Percentiles rank a stretch among this genome's conserved stretches.
Conservation (phyloP, 2,888 invertebrate genomes). For the Copidosoma aretas region DNA sequence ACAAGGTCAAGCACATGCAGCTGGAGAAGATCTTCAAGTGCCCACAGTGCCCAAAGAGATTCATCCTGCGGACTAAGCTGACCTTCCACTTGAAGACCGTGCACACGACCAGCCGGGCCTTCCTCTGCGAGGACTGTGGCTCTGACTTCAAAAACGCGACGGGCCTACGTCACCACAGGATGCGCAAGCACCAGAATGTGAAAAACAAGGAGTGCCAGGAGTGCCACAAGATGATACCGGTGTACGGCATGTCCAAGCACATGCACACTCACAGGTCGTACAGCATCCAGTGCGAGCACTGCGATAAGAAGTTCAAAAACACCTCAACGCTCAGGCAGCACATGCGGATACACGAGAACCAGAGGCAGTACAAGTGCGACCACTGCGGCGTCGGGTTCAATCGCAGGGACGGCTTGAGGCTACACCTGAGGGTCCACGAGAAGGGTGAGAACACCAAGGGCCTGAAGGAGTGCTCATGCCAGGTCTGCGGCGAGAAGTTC, state of each 20-base stretch:
- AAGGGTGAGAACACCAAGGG: slow-evolving; percentile 56
- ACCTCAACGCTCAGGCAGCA: slow-evolving; percentile 60
- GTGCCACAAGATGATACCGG: slow-evolving; percentile 58
- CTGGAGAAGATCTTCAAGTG: slow-evolving; percentile 60
- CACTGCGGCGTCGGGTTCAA: slow-evolving; percentile 61
- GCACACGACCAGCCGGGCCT: slow-evolving; percentile 57
- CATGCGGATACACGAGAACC: slow-evolving; percentile 60
- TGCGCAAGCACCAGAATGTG: slow-evolving; percentile 58
- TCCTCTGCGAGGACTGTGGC: slow-evolving; percentile 59
- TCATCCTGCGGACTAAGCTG: slow-evolving; percentile 59
- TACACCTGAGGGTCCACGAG: slow-evolving; percentile 59
- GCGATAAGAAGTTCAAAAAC: slow-evolving; percentile 61
- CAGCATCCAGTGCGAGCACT: slow-evolving; percentile 59
- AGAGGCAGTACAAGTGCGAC: slow-evolving; percentile 58
- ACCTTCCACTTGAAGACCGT: slow-evolving; percentile 60
- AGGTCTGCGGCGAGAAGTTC: slow-evolving; percentile 60
- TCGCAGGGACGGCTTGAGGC: slow-evolving; percentile 56
- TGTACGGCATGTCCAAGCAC: slow-evolving; percentile 60
- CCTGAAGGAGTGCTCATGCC: slow-evolving; percentile 59
- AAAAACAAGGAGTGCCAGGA: slow-evolving; percentile 58
- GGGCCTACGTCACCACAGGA: slow-evolving; percentile 57
- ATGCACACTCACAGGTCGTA: slow-evolving; percentile 61
- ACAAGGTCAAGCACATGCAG: slow-evolving; percentile 58
- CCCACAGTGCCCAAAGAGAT: slow-evolving; percentile 59
- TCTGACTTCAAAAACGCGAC: slow-evolving; percentile 61